Conservation (phyloP, 2,797 vertebrate species). For the Enteromius afrohamiltoni region DNA sequence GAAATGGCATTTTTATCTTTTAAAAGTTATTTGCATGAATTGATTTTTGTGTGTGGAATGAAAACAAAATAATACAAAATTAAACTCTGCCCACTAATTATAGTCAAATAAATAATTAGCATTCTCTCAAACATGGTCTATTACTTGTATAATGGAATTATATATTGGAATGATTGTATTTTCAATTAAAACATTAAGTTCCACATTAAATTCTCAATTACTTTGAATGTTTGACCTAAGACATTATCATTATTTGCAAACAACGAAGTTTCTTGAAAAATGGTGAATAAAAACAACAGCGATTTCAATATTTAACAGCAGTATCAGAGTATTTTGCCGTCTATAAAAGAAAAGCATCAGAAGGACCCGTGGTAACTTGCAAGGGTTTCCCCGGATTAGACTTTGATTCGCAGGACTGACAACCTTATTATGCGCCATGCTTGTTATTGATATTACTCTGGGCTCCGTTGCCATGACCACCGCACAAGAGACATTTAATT, state of each 20-base stretch:
- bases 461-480: slow-evolving; percentile 99
- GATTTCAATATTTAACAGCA: background rate
- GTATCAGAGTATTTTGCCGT: background rate
- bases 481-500: slow-evolving; percentile 99
- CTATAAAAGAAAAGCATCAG: slow-evolving; percentile 9
- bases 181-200: background rate
- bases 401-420: slow-evolving; percentile 97
- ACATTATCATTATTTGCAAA: background rate
- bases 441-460: slow-evolving; percentile 99
- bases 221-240: background rate
- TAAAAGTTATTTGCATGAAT: background rate
- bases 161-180: background rate
- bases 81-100: background rate
- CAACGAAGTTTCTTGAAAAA: background rate
- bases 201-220: background rate
- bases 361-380: slow-evolving; percentile 33
- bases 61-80: background rate
- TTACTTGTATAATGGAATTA: background rate
- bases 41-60: background rate
- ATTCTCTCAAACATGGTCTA: background rate
- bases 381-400: slow-evolving; percentile 75
- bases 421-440: slow-evolving; percentile 98
- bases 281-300: background rate
- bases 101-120: background rate
- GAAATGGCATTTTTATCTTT: background rate